These are phyloP conservation scores for Crenuchus spilurus DNA, from an alignment of 2,797 vertebrate genomes.

Conservation along the genomic window DNA sequence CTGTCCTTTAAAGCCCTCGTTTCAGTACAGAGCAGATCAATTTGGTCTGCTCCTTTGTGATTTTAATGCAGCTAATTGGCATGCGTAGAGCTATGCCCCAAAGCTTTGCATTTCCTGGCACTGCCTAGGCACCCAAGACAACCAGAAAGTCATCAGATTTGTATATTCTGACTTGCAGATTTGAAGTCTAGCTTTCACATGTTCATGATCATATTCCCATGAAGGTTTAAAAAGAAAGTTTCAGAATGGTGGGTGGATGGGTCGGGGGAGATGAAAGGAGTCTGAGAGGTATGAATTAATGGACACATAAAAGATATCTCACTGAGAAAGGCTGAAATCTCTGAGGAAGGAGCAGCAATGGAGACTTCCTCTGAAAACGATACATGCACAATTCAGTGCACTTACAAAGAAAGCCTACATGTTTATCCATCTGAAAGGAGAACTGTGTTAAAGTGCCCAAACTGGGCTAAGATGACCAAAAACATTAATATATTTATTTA, in stretches of 20 bases:
- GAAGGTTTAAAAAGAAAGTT: no score
- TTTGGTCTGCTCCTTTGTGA: conserved; percentile 65
- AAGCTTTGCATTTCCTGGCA: conserved; percentile 63
- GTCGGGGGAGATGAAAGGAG: conserved; percentile 44
- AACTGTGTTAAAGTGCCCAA: conserved; percentile 26
- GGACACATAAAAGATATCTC: conserved; percentile 60
- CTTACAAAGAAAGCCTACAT: conserved; percentile 20
- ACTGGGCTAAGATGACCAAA: no score
- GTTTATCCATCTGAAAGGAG: conserved; percentile 31
- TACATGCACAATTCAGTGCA: conserved; percentile 53
- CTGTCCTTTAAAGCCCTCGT: conserved; percentile 53
- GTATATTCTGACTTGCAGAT: conserved; percentile 58
- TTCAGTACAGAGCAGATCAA: conserved; percentile 65
- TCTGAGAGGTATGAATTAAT: conserved; percentile 48
- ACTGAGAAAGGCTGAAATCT: conserved; percentile 58
- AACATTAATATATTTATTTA: no score
- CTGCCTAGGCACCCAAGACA: conserved; percentile 57
- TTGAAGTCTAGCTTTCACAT: conserved; percentile 21
- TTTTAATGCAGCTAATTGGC: conserved; percentile 71
- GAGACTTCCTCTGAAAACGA: conserved; percentile 58
- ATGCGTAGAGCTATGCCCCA: conserved; percentile 66
- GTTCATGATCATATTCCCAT: no score
- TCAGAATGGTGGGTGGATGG: no score
- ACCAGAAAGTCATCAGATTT: conserved; percentile 59
- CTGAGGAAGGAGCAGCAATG: conserved; percentile 51